A percentile compares a stretch with the other conserved stretches of the same genome.
Evolutionary conservation across 1,140 invertebrate species (phyloP).

Genomic region (Elymnias hypermnestra): DNA sequence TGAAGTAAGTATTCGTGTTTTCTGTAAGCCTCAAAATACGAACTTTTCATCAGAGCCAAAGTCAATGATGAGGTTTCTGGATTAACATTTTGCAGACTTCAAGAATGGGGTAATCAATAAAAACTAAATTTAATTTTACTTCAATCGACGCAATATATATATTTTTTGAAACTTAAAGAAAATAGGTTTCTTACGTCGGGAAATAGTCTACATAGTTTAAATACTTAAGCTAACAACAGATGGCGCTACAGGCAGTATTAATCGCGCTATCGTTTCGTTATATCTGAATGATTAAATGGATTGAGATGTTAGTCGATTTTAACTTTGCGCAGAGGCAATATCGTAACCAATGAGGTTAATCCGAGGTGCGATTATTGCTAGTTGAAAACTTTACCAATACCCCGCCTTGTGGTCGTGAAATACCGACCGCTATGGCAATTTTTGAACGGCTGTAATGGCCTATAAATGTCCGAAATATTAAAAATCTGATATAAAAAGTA

Average conservation of each 20-base stretch:
- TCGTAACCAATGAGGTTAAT: constrained; percentile 45
- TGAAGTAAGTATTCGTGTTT: no score
- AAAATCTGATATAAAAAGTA: neutral
- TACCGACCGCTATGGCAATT: no score
- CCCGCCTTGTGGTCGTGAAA: neutral
- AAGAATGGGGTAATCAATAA: no score
- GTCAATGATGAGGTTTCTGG: no score
- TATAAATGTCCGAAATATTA: neutral
- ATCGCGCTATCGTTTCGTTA: neutral
- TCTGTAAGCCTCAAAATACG: no score
- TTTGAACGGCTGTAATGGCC: neutral
- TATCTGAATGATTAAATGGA: neutral
- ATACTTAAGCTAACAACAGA: neutral
- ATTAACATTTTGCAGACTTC: no score
- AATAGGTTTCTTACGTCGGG: no score
- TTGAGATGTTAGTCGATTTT: neutral
- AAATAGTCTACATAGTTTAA: neutral
- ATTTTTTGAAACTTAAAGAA: no score
- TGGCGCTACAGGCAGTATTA: neutral
- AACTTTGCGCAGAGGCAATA: constrained; percentile 1
- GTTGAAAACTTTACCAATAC: constrained; percentile 85
- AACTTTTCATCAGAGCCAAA: no score
- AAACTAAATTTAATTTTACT: no score
- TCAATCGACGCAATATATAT: no score
- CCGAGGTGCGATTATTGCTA: constrained; percentile 92